Conservation (phyloP, 2,113 vertebrate species). For the Hippoglossus stenolepis region DNA sequence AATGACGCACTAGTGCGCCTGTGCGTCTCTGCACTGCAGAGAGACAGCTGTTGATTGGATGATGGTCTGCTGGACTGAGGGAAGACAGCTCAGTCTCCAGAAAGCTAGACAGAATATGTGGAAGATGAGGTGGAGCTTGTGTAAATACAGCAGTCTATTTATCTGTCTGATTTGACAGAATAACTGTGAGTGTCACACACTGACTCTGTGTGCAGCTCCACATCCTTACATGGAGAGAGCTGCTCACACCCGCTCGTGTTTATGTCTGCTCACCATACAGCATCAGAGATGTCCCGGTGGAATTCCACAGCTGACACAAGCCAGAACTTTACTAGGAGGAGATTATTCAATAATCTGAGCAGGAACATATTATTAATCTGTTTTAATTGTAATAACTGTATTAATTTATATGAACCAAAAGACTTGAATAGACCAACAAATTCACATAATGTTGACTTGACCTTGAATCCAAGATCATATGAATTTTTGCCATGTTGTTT, state of each 20-base stretch:
- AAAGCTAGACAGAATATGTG: background rate
- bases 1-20: background rate
- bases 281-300: constrained; percentile 34
- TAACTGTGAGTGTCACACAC: constrained; percentile 12
- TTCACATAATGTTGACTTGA: background rate
- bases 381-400: background rate
- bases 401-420: background rate
- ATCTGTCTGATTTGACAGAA: constrained; percentile 24
- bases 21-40: background rate
- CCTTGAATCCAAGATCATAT: too few relatives aligned
- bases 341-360: background rate
- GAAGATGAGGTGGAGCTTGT: constrained; percentile 4
- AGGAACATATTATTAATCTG: background rate
- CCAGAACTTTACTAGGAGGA: background rate
- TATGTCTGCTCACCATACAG: constrained; percentile 38
- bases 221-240: constrained; percentile 73
- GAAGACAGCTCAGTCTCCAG: background rate
- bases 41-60: background rate
- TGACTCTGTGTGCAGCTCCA: constrained; percentile 33
- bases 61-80: constrained; percentile 7
- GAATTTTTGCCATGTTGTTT: too few relatives aligned
- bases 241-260: constrained; percentile 42
- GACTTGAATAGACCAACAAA: background rate
- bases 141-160: constrained; percentile 32
- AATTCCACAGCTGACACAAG: constrained; percentile 31